Evolutionary conservation across 2,113 vertebrate genomes (phyloP).

Genomic region (Rhinolophus ferrumequinum): DNA sequence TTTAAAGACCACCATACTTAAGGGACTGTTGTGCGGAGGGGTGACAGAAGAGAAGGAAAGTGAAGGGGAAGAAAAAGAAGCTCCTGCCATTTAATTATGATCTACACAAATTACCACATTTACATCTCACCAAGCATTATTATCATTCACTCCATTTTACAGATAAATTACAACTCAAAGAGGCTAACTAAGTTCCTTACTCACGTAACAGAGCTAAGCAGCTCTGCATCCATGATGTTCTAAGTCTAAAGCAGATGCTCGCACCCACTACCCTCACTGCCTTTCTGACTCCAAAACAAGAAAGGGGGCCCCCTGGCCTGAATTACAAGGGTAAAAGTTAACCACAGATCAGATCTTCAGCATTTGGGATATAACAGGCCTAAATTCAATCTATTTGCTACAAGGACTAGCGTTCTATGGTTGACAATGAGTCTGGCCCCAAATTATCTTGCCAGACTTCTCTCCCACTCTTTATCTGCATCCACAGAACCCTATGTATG

Average conservation of each 20-base stretch:
- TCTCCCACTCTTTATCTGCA: neutral
- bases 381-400: neutral
- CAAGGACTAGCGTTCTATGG: neutral
- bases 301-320: too few species aligned
- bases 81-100: neutral
- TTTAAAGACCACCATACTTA: neutral
- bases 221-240: neutral
- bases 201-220: neutral
- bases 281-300: neutral
- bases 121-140: neutral
- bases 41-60: neutral
- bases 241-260: neutral
- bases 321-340: neutral
- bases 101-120: neutral
- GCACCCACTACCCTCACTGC: neutral
- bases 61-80: neutral
- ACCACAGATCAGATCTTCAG: neutral
- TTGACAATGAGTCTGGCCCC: neutral
- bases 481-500: neutral
- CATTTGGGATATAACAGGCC: neutral
- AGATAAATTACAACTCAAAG: neutral
- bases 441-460: neutral
- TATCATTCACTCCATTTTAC: neutral
- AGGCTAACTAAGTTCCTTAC: neutral
- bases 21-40: neutral